Base-by-base conservation (phyloP, 2,888 invertebrate species). In the Drosophila macrothrix region DNA sequence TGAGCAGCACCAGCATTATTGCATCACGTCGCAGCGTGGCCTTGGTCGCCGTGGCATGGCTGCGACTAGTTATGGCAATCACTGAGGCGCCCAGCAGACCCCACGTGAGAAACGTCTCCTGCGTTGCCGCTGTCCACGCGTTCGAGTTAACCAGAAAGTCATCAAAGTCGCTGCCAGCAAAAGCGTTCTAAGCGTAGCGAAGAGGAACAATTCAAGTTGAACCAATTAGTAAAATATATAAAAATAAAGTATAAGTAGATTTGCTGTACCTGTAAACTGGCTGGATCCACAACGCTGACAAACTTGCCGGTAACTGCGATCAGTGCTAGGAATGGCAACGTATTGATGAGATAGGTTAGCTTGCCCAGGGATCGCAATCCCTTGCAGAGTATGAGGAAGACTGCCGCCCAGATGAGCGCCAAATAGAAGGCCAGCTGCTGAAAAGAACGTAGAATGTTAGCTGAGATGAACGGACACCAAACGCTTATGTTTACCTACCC, bases 381-480 rank as follows among this genome's bases (percentile, higher is more conserved):
- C 95, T 97, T 97, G 92, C 97, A 97, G 29, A 98, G 94, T 53
- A 97, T 96, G 29, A 98, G 95, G 91, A 98, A 98, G 9, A 98
- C 96, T 58, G 97, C 96, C 95, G 97, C 96, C 98, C 98, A 98
- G 29, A 98, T 96, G 6, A 98, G 96, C 0, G 97, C 97, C 92
- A 98, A 94, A 93, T 98, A 97, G 93, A 98, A 97, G 4, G 97
- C 97, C 76, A 97, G 95, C 94, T 98, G 97, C 93, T 98, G 97
- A 59, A 90, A 77, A 73, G 54, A 81, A 78, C 28, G 46, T 22
- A 61, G 29, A 68, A 43, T n/a, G 58, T 71, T 77, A 73, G 66
- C 43, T 37, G 22, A 7, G 46, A 1, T 50, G 22, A 49, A 22
- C n/a, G n/a, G 28, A 33, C 43, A 43, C 37, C 49, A 69, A 25